These are phyloP conservation scores for Agelastica alni DNA, from an alignment of 2,888 invertebrate species.

Conservation along the genomic window DNA sequence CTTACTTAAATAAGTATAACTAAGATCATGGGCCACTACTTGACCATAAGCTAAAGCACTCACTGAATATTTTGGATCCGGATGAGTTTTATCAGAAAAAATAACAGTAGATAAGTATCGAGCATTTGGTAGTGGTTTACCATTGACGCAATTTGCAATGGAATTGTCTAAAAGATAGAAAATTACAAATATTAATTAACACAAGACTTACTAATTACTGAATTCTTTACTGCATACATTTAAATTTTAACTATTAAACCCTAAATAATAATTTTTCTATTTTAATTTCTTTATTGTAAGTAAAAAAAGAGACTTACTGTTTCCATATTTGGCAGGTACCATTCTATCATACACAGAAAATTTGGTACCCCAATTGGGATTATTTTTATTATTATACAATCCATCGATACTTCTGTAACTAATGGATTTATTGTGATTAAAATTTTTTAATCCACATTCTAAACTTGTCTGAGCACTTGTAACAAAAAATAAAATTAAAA, in stretches of 20 bases:
- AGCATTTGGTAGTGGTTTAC: constrained; percentile 40
- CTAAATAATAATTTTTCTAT: too few species aligned
- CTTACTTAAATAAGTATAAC: constrained; percentile 36
- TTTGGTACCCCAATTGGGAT: constrained; percentile 37
- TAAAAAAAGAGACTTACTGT: too few species aligned
- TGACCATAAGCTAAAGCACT: constrained; percentile 52
- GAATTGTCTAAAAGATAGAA: constrained; percentile 10
- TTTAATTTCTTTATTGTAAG: too few species aligned
- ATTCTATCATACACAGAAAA: constrained; percentile 33
- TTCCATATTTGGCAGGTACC: constrained; percentile 33
- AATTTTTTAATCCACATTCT: too few species aligned
- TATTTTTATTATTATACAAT: constrained; percentile 37
- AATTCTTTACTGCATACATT: too few species aligned
- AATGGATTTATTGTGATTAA: too few species aligned
- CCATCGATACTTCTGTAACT: constrained; percentile 34
- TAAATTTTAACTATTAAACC: too few species aligned
- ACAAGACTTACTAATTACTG: too few species aligned
- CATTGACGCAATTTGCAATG: constrained; percentile 24
- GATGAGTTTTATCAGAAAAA: constrained; percentile 33
- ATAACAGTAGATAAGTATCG: constrained; percentile 39
- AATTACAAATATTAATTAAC: too few species aligned
- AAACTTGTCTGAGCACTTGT: too few species aligned
- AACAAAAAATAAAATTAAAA: too few species aligned
- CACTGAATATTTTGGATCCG: constrained; percentile 37
- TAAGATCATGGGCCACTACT: constrained; percentile 51